These are phyloP conservation scores for Campaea margaritaria DNA, from an alignment of 2,888 invertebrate species.

Conservation along the genomic window DNA sequence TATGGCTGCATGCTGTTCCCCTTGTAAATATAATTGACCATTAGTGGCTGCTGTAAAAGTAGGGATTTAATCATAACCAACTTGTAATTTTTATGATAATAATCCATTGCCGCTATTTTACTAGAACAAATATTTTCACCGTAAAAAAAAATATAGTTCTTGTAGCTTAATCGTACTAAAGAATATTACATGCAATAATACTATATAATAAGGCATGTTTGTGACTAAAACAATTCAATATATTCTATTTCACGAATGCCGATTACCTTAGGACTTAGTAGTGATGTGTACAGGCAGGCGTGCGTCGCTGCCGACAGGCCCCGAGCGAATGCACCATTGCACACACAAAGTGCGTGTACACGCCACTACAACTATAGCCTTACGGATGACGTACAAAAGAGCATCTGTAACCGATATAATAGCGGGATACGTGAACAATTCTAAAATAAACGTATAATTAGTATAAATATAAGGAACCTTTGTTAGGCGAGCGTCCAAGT, in stretches of 20 bases:
- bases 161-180: slow-evolving; percentile 11
- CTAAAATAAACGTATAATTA: slow-evolving; percentile 39
- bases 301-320: too few relatives aligned
- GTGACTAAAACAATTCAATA: slow-evolving; percentile 36
- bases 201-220: slow-evolving; percentile 41
- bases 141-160: slow-evolving; percentile 14
- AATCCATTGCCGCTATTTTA: slow-evolving; percentile 11
- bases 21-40: neutral
- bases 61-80: neutral
- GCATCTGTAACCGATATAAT: slow-evolving; percentile 7
- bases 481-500: slow-evolving; percentile 31
- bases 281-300: too few relatives aligned
- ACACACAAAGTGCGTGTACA: too few relatives aligned
- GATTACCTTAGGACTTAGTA: too few relatives aligned
- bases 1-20: neutral
- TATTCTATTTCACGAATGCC: too few relatives aligned
- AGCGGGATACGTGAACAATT: slow-evolving; percentile 37
- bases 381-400: too few relatives aligned
- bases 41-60: neutral
- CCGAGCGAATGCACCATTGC: too few relatives aligned
- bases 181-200: slow-evolving; percentile 39
- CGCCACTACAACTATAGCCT: too few relatives aligned
- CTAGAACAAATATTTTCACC: slow-evolving; percentile 11
- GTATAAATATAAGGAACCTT: slow-evolving; percentile 46
- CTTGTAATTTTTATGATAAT: neutral